Base-by-base conservation (phyloP, 2,888 invertebrate species). In the Sinhomidia bicolor region DNA sequence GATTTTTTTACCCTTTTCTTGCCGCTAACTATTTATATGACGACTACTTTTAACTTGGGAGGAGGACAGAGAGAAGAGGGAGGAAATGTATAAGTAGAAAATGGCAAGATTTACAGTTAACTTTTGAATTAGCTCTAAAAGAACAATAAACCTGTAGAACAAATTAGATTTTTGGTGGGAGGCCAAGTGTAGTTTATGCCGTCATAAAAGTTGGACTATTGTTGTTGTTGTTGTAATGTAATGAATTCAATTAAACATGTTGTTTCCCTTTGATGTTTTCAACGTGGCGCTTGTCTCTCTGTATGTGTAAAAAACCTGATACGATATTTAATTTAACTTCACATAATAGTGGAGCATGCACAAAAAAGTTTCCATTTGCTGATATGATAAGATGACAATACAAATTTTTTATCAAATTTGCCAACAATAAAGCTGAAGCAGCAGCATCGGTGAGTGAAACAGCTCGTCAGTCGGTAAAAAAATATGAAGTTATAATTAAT, bases 181-280 rank as follows among this genome's bases (percentile, higher is more conserved):
- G 86, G 80, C 86, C 80, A 79, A 78, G 32, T 23, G 44, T 17
- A 79, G 51, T 80, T 80, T 60, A 80, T 80, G n/a, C 41, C 26
- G 65, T 65, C 71, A 54, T 86, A 86, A 86, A 86, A 80, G n/a
- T 76, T 51, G 65, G 65, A 57, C 44, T 86, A 68, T 20, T 32
- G 23, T 79, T 62, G 54, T n/a, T n/a, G n/a, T n/a, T n/a, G n/a
- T n/a, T n/a, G n/a, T n/a, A n/a, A n/a, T n/a, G n/a, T 80, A 80
- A 80, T 80, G 86, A 86, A 86, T 86, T 86, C 86, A 86, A 86
- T 86, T 86, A 86, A 86, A 86, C 79, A 68, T 74, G 51, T 79
- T 71, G 85, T 62, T 62, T 44, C 44, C 6, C n/a, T 62, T 62
- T 80, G 80, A 80, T 62, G 23, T 6, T 9, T 62, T 62, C 62